Evolutionary conservation across 2,888 invertebrate genomes (phyloP).

Genomic region (Lepidocyrtinus sp.): DNA sequence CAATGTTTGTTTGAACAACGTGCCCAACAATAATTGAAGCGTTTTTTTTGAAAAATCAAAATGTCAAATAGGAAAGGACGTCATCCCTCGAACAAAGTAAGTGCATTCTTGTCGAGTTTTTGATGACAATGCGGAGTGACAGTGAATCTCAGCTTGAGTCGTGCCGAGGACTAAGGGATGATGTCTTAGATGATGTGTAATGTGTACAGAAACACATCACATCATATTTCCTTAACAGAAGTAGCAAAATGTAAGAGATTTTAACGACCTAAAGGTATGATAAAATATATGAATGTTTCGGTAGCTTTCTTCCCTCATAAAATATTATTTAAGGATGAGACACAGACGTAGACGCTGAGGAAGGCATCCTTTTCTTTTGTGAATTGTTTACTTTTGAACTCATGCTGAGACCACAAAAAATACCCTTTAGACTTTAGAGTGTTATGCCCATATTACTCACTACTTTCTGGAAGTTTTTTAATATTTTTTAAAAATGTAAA

Average conservation of each 20-base stretch:
- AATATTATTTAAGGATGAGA: constrained; percentile 34
- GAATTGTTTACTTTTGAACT: constrained; percentile 56
- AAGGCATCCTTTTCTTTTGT: constrained; percentile 23
- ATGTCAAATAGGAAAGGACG: constrained; percentile 44
- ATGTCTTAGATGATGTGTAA: constrained; percentile 45
- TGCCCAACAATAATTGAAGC: background rate
- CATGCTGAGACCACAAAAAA: constrained; percentile 45
- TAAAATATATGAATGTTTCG: constrained; percentile 35
- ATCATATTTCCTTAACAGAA: background rate
- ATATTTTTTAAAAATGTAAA: constrained; percentile 16
- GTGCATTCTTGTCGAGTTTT: constrained; percentile 16
- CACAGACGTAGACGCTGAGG: constrained; percentile 2
- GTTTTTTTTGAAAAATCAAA: constrained; percentile 43
- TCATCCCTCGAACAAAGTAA: constrained; percentile 26
- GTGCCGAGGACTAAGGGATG: constrained; percentile 48
- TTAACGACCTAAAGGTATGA: background rate
- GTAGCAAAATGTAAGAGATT: background rate
- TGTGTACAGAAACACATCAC: background rate
- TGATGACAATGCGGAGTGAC: constrained; percentile 47
- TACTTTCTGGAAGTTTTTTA: constrained; percentile 32
- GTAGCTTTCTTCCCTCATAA: constrained; percentile 36
- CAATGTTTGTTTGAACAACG: constrained; percentile 6
- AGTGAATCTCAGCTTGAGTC: constrained; percentile 35
- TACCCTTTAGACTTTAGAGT: constrained; percentile 37
- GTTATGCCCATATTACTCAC: constrained; percentile 43